A percentile compares a stretch with the other conserved stretches of the same genome.
These are phyloP conservation scores for Pocillopora verrucosa DNA, from an alignment of 64 coral and sea anemone species.

Conservation along the genomic window DNA sequence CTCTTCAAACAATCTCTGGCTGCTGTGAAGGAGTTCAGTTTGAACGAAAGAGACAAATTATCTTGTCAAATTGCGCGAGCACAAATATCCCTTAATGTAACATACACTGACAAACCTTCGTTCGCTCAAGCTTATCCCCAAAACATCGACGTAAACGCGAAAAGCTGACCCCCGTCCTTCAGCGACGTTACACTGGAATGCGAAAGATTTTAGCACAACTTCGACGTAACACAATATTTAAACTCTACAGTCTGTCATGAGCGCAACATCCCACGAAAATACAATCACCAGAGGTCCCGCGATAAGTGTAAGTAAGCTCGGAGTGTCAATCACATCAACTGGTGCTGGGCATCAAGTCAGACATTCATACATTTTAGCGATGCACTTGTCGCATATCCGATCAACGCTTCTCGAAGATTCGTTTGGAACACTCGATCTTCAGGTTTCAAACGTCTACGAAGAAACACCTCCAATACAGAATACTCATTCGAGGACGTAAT, in stretches of 20 bases:
- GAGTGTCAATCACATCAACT: conserved; percentile 32
- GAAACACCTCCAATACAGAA: conserved; percentile 13
- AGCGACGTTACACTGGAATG: background rate
- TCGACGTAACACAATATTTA: conserved; percentile 28
- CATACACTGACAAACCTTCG: conserved; percentile 1
- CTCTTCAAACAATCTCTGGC: background rate
- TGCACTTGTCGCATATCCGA: background rate
- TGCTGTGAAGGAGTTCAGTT: background rate
- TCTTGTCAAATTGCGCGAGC: background rate
- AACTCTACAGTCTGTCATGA: conserved; percentile 33
- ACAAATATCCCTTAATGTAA: background rate
- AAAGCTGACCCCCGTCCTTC: background rate
- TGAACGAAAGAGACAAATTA: background rate
- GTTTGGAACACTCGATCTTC: background rate
- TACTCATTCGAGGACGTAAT: conserved; percentile 25
- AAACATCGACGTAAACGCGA: background rate
- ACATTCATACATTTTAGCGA: background rate
- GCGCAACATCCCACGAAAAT: background rate
- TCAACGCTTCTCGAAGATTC: conserved; percentile 26
- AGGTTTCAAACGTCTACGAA: conserved; percentile 4
- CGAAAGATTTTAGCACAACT: conserved; percentile 21
- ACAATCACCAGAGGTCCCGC: background rate
- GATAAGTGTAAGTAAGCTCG: conserved; percentile 9
- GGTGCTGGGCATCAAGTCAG: conserved; percentile 15
- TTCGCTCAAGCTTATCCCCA: background rate